phyloP scores from a whole-genome alignment of 1,140 invertebrate genomes.

The Drosophila nebulosa region DNA sequence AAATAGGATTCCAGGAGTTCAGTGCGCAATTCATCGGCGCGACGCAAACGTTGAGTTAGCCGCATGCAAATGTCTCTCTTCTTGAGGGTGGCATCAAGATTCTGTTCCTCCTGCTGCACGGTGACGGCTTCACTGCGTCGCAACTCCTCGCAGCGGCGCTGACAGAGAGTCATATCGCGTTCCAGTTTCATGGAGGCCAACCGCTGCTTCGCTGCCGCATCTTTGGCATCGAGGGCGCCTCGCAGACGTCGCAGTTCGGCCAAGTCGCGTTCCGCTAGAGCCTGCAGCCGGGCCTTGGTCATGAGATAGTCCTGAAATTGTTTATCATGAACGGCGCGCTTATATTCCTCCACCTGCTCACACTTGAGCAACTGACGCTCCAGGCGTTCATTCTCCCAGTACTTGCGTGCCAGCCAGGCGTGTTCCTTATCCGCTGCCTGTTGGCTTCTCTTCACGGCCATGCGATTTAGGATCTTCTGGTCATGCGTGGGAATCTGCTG shows the following conservation, averaged over 20 bases:
- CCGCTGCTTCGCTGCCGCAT: conserved; percentile 54
- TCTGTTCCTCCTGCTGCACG: conserved; percentile 68
- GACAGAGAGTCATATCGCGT: conserved; percentile 54
- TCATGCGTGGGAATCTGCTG: conserved; percentile 69
- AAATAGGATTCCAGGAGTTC: conserved; percentile 63
- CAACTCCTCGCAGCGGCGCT: conserved; percentile 61
- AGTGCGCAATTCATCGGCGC: conserved; percentile 62
- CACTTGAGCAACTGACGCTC: conserved; percentile 68
- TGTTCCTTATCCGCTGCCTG: conserved; percentile 71
- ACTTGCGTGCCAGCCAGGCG: conserved; percentile 75
- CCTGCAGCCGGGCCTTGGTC: conserved; percentile 66
- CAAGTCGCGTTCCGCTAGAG: conserved; percentile 65
- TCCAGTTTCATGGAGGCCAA: conserved; percentile 57
- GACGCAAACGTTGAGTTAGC: conserved; percentile 59
- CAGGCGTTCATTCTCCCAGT: conserved; percentile 77
- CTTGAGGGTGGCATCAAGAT: conserved; percentile 60
- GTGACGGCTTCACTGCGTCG: conserved; percentile 66
- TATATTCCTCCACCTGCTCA: conserved; percentile 77
- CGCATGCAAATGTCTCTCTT: conserved; percentile 69
- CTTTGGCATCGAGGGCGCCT: conserved; percentile 61
- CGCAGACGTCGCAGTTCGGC: conserved; percentile 59
- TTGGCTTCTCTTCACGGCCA: conserved; percentile 73
- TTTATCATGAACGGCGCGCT: conserved; percentile 71
- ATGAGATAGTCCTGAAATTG: conserved; percentile 73
- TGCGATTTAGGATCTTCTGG: conserved; percentile 76